A percentile compares a stretch with the other conserved stretches of the same genome.
These are phyloP conservation scores for Malacoctenus gilli DNA, from an alignment of 2,797 vertebrate species.

Conservation along the genomic window DNA sequence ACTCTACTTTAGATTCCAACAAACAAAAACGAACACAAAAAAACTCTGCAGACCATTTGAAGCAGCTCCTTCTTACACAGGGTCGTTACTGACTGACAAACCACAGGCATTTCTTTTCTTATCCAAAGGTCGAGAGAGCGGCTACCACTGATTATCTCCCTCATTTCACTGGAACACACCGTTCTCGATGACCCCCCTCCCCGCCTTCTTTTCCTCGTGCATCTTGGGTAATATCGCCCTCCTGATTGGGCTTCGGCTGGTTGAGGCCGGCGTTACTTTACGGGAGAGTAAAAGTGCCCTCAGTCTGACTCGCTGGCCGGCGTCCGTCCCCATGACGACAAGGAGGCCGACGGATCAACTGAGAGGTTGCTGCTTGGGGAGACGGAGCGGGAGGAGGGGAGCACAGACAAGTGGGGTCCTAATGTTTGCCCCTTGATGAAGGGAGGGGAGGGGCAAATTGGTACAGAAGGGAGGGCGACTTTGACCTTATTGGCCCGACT, in stretches of 20 bases:
- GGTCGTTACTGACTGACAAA: constrained; percentile 66
- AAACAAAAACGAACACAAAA: constrained; percentile 29
- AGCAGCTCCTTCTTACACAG: constrained; percentile 45
- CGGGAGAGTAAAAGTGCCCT: constrained; percentile 65
- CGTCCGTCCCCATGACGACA: constrained; percentile 53
- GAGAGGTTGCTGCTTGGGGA: constrained; percentile 22
- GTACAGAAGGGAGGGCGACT: constrained; percentile 45
- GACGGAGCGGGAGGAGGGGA: constrained; percentile 33
- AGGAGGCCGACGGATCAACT: constrained; percentile 42
- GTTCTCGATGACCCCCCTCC: constrained; percentile 43
- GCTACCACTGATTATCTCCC: constrained; percentile 51
- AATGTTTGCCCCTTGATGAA: constrained; percentile 53
- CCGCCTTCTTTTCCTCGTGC: constrained; percentile 37
- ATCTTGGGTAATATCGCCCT: no score
- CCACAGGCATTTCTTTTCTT: constrained; percentile 61
- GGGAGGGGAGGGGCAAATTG: constrained; percentile 54
- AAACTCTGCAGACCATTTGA: constrained; percentile 26
- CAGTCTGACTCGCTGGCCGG: constrained; percentile 60
- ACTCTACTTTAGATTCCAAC: constrained; percentile 49
- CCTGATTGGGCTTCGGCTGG: constrained; percentile 48
- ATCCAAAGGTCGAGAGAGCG: constrained; percentile 55
- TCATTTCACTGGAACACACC: constrained; percentile 51
- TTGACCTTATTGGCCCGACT: constrained; percentile 58
- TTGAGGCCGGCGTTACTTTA: constrained; percentile 66
- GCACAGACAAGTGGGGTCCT: constrained; percentile 60